Percentiles rank a stretch among this genome's conserved stretches.
Conservation (phyloP, 2,113 vertebrate species). For the Rhizomys pruinosus region DNA sequence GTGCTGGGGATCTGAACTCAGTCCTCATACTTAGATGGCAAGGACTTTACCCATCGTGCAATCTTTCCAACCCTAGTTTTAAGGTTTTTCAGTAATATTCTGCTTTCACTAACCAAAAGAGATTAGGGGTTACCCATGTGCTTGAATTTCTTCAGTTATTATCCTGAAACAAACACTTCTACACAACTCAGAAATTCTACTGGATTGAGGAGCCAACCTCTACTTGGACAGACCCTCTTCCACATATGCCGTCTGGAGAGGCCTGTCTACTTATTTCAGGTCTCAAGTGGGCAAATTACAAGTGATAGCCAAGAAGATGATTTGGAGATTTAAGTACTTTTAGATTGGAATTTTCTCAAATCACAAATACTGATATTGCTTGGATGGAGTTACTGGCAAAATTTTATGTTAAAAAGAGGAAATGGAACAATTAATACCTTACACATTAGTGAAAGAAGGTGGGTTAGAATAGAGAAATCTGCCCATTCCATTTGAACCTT, state of each 20-base stretch:
- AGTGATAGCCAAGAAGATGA: background rate
- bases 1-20: background rate
- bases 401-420: slow-evolving; percentile 37
- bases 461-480: slow-evolving; percentile 25
- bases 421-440: too few species aligned
- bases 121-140: background rate
- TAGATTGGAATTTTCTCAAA: background rate
- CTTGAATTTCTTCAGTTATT: background rate
- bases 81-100: background rate
- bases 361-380: slow-evolving; percentile 8
- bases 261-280: slow-evolving; percentile 9
- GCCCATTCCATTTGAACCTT: background rate
- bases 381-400: background rate
- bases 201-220: background rate
- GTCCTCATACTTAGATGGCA: background rate
- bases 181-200: background rate
- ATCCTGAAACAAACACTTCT: background rate
- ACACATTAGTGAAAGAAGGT: background rate
- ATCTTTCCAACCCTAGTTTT: background rate
- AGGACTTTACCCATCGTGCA: background rate
- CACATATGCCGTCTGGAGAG: background rate
- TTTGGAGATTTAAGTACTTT: background rate
- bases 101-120: background rate
- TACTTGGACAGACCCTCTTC: background rate
- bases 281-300: background rate